Conservation (phyloP, 1,140 invertebrate species). For the Neodiprion fabricii region DNA sequence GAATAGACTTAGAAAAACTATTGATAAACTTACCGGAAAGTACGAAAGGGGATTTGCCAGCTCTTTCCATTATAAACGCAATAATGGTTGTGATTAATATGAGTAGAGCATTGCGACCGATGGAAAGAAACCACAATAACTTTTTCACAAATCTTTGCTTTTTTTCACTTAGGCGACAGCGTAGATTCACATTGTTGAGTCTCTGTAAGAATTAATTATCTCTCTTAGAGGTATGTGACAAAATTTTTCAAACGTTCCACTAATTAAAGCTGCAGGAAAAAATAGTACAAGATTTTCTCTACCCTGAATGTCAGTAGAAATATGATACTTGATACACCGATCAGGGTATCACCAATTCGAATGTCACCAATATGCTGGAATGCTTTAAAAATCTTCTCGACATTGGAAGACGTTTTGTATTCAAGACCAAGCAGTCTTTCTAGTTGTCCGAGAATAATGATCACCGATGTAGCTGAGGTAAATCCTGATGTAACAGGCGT, state of each 20-base stretch:
- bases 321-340: constrained; percentile 71
- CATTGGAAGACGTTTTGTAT: constrained; percentile 67
- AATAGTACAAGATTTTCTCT: constrained; percentile 34
- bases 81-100: constrained; percentile 71
- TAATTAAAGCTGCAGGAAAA: too few species aligned
- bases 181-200: constrained; percentile 68
- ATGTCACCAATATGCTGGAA: constrained; percentile 64
- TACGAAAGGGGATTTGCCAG: constrained; percentile 56
- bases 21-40: constrained; percentile 55
- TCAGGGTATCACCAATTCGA: constrained; percentile 65
- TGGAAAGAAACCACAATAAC: constrained; percentile 75
- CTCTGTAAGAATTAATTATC: constrained; percentile 62
- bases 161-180: constrained; percentile 46
- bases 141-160: constrained; percentile 54
- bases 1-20: not conserved
- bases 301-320: constrained; percentile 73
- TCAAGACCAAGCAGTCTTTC: constrained; percentile 82
- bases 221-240: not conserved
- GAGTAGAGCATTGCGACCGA: constrained; percentile 78
- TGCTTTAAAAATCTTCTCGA: constrained; percentile 68
- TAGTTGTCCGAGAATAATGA: constrained; percentile 88
- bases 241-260: constrained; percentile 10
- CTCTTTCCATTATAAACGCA: constrained; percentile 53
- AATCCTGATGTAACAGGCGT: constrained; percentile 91
- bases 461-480: constrained; percentile 90